These are phyloP conservation scores for Brachyalestes nurse DNA, from an alignment of 2,797 vertebrate species.

Conservation along the genomic window DNA sequence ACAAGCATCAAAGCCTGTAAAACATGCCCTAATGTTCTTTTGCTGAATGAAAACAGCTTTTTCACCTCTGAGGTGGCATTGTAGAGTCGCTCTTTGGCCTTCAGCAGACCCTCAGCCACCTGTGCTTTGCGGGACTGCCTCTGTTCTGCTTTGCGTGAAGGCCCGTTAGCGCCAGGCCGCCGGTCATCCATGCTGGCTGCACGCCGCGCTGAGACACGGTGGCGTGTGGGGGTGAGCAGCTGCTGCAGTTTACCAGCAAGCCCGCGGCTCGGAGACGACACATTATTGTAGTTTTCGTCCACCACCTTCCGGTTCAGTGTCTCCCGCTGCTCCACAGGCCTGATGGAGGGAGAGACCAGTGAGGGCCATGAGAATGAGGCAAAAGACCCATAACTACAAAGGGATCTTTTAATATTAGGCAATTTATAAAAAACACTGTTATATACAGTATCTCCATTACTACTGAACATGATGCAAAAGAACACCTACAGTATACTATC, in stretches of 20 bases:
- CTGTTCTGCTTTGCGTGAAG: slow-evolving; percentile 71
- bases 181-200: slow-evolving; percentile 78
- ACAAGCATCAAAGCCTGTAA: too few species aligned
- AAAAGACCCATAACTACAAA: background rate
- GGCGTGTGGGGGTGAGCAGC: slow-evolving; percentile 85
- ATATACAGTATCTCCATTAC: background rate
- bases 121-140: slow-evolving; percentile 78
- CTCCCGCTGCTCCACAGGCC: slow-evolving; percentile 60
- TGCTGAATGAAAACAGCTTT: too few species aligned
- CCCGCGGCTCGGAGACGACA: slow-evolving; percentile 74
- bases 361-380: background rate
- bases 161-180: slow-evolving; percentile 51
- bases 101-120: slow-evolving; percentile 79
- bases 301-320: slow-evolving; percentile 63
- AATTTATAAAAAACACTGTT: too few species aligned
- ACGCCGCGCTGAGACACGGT: slow-evolving; percentile 66
- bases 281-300: slow-evolving; percentile 81
- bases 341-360: slow-evolving; percentile 30
- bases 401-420: background rate
- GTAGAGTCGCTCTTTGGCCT: slow-evolving; percentile 84
- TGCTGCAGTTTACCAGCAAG: slow-evolving; percentile 88
- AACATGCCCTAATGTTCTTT: too few species aligned
- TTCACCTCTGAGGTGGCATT: slow-evolving; percentile 88
- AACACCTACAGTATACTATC: too few species aligned
- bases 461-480: too few species aligned